Conservation (phyloP, 1,140 invertebrate genomes). For the Anoplolepis gracilipes region DNA sequence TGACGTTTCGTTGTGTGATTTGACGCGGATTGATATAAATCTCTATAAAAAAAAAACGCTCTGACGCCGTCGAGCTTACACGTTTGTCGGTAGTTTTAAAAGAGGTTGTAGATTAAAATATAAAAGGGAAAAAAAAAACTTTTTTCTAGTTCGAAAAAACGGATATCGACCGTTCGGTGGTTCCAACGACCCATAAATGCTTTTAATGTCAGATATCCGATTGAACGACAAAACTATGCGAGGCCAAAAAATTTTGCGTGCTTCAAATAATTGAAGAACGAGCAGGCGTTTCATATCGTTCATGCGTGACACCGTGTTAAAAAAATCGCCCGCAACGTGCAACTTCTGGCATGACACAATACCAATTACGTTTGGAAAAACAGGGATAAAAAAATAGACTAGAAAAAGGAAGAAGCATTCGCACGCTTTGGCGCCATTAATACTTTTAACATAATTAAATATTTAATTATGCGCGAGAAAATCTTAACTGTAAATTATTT, state of each 20-base stretch:
- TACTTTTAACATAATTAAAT: conserved; percentile 39
- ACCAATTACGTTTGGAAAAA: conserved; percentile 53
- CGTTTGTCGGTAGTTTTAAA: conserved; percentile 39
- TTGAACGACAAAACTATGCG: conserved; percentile 59
- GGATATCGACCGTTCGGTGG: conserved; percentile 49
- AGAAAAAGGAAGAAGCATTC: conserved; percentile 23
- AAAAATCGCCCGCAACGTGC: conserved; percentile 46
- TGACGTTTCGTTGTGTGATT: not conserved
- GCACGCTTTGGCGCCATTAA: conserved; percentile 34
- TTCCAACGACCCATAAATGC: conserved; percentile 57
- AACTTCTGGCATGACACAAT: conserved; percentile 45
- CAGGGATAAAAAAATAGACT: conserved; percentile 21
- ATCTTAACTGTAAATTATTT: conserved; percentile 59
- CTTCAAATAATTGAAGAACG: conserved; percentile 61
- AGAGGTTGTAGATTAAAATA: conserved; percentile 25
- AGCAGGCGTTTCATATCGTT: conserved; percentile 52
- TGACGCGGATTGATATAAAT: conserved; percentile 14
- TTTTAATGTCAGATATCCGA: conserved; percentile 64
- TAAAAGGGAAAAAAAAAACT: conserved; percentile 22
- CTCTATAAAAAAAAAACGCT: conserved; percentile 40
- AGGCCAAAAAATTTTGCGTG: conserved; percentile 57
- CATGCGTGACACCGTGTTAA: conserved; percentile 56
- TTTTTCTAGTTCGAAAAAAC: conserved; percentile 47
- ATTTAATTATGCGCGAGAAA: conserved; percentile 29
- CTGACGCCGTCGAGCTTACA: conserved; percentile 28